Conservation (phyloP, 2,888 invertebrate genomes). For the Catocala nupta region DNA sequence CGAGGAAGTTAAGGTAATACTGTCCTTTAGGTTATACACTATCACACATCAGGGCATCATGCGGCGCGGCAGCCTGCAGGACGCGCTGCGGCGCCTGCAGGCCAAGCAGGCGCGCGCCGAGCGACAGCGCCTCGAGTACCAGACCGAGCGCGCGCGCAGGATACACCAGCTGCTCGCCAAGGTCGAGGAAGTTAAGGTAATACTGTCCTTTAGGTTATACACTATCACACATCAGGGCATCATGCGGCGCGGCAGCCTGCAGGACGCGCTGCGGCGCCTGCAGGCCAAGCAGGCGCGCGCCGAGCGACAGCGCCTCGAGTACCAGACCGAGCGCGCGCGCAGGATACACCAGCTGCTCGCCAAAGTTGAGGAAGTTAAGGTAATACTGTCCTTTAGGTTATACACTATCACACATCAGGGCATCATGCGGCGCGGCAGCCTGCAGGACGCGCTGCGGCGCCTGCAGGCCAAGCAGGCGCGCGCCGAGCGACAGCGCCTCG, state of each 20-base stretch:
- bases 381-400: slow-evolving; percentile 33
- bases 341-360: slow-evolving; percentile 95
- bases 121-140: slow-evolving; percentile 93
- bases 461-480: slow-evolving; percentile 97
- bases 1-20: slow-evolving; percentile 90
- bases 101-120: slow-evolving; percentile 97
- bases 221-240: slow-evolving; percentile 89
- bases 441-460: slow-evolving; percentile 92
- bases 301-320: slow-evolving; percentile 93
- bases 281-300: slow-evolving; percentile 97
- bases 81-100: slow-evolving; percentile 93
- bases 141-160: slow-evolving; percentile 94
- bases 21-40: too few relatives aligned
- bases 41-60: slow-evolving; percentile 90
- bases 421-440: slow-evolving; percentile 93
- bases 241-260: slow-evolving; percentile 93
- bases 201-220: too few relatives aligned
- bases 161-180: slow-evolving; percentile 94
- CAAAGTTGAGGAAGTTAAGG: slow-evolving; percentile 94
- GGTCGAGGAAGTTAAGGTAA: slow-evolving; percentile 92
- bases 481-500: slow-evolving; percentile 95
- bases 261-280: slow-evolving; percentile 92
- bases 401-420: slow-evolving; percentile 86
- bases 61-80: slow-evolving; percentile 93
- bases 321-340: slow-evolving; percentile 94